These are phyloP conservation scores for Notodonta dromedarius DNA, from an alignment of 2,888 invertebrate species.

Conservation along the genomic window DNA sequence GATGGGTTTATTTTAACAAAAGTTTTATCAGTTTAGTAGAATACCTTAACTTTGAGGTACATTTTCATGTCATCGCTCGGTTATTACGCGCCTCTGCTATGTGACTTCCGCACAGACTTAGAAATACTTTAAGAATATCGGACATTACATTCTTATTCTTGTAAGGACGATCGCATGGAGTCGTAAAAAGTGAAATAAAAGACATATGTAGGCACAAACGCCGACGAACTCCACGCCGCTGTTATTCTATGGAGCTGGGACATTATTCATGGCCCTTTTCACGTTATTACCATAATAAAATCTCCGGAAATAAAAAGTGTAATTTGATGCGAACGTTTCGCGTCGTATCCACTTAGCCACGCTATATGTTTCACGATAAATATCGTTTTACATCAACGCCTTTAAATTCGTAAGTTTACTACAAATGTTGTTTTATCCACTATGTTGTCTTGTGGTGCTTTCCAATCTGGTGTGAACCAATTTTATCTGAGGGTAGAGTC, in stretches of 20 bases:
- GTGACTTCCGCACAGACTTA: neutral
- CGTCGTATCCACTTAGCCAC: conserved; percentile 55
- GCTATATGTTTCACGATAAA: conserved; percentile 41
- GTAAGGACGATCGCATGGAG: neutral
- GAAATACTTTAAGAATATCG: neutral
- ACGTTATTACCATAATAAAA: conserved; percentile 75
- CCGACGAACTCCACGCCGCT: conserved; percentile 28
- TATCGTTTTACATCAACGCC: conserved; percentile 17
- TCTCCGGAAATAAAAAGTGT: conserved; percentile 70
- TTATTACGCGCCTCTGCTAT: neutral
- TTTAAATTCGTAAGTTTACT: neutral
- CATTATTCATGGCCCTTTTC: conserved; percentile 63
- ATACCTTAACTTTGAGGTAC: neutral
- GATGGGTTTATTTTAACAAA: neutral
- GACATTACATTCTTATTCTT: neutral
- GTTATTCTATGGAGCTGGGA: conserved; percentile 42
- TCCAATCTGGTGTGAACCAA: no score
- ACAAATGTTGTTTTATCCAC: no score
- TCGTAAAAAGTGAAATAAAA: conserved; percentile 8
- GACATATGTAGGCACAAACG: conserved; percentile 17
- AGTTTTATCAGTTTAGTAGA: neutral
- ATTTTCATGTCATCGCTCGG: neutral
- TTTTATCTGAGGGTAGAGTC: no score
- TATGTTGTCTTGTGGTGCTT: no score
- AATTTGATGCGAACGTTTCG: conserved; percentile 70